Evolutionary conservation across 37 sponge, comb jelly and placozoan species (phyloP), one percentile per base, ranked within the genome.

Genomic region (Agelas oroides): DNA sequence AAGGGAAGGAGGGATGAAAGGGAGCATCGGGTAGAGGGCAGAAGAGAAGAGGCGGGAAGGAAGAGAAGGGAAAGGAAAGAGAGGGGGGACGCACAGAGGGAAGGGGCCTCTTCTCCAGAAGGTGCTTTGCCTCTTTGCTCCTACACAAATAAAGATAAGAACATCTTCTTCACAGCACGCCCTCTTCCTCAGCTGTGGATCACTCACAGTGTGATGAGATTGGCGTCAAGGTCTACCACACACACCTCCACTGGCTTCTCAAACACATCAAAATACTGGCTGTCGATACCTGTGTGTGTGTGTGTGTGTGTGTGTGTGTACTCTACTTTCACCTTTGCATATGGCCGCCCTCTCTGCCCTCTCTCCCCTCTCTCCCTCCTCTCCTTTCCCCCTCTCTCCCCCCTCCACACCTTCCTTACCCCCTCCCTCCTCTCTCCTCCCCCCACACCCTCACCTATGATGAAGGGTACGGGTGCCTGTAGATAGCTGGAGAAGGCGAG

Each of bases 391-490:
- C 46, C 46, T 12, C 46, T 12, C 46, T 46, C 46, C 46, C 46
- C 8, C 46, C 3, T 46, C 46, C 46, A 3, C 46, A 71, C 16
- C 11, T 31, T 13, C n/a, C n/a, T n/a, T 21, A 28, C 11, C 14
- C 58, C 19, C 54, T 19, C 35, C 5, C 24, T 18, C 65, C 3
- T 69, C 21, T 3, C 2, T 41, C 5, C 70, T 3, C 33, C 39
- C 46, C 8, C 46, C 46, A 46, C 46, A 46, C 46, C 8, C 80
- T 25, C 18, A 94, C 94, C 96, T 68, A 96, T 90, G 65, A 96
- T 92, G 71, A 96, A 96, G 63, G 96, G 91, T 5, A 92, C 84
- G 38, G 96, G 96, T 37, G 96, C 96, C 62, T 96, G 91, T 40
- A 93, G 74, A 76, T 88, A 92, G 62, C 68, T 81, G 32, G 85